Conservation (phyloP, 35 echinoderm and acorn worm genomes). For the Diadema setosum region DNA sequence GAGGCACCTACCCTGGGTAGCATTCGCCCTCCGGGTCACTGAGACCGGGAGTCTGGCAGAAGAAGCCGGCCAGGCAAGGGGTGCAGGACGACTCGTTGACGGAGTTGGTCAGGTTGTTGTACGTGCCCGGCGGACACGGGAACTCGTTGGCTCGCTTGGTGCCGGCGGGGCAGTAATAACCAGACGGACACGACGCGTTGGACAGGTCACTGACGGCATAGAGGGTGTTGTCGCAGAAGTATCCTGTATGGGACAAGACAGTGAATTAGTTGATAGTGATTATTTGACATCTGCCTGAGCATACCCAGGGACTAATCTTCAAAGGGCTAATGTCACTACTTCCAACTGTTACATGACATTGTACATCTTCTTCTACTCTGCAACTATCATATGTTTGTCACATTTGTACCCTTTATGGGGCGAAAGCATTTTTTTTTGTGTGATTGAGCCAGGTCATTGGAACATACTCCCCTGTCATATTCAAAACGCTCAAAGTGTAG, state of each 20-base stretch:
- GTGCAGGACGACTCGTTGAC: slow-evolving; percentile 55
- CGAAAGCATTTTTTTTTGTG: too few species aligned
- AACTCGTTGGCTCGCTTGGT: slow-evolving; percentile 80
- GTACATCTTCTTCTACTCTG: too few species aligned
- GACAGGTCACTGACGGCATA: slow-evolving; percentile 64
- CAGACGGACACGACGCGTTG: slow-evolving; percentile 70
- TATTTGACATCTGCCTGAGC: background rate
- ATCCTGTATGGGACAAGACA: slow-evolving; percentile 39
- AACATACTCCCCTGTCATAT: too few species aligned
- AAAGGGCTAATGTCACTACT: background rate
- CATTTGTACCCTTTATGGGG: too few species aligned
- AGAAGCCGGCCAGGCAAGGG: slow-evolving; percentile 66
- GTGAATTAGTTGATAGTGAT: background rate
- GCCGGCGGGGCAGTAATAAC: slow-evolving; percentile 81
- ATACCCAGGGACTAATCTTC: too few species aligned
- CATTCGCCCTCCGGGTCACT: slow-evolving; percentile 63
- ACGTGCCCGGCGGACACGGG: slow-evolving; percentile 79
- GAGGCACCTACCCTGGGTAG: slow-evolving; percentile 78
- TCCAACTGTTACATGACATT: too few species aligned
- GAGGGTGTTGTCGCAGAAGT: slow-evolving; percentile 94
- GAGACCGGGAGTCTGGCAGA: slow-evolving; percentile 72
- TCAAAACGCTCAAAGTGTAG: too few species aligned
- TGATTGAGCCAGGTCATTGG: too few species aligned
- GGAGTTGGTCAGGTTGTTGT: slow-evolving; percentile 62
- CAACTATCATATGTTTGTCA: too few species aligned